These are phyloP conservation scores for Xestia sexstrigata DNA, from an alignment of 2,888 invertebrate species.

Conservation along the genomic window DNA sequence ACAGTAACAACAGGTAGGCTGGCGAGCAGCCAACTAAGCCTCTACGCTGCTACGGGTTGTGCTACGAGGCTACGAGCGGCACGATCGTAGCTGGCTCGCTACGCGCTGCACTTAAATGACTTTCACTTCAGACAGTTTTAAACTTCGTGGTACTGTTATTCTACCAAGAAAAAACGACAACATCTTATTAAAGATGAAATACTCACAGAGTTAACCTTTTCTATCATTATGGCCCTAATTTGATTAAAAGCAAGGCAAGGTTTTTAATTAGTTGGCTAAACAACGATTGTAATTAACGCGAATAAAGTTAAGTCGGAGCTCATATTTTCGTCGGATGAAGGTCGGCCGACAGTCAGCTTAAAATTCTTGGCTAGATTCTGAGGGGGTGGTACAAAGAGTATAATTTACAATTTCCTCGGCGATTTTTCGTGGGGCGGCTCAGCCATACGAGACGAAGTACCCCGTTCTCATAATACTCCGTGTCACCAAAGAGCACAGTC, in stretches of 20 bases:
- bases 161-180: slow-evolving; percentile 36
- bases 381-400: slow-evolving; percentile 39
- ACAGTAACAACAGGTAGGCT: slow-evolving; percentile 88
- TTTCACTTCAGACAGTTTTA: slow-evolving; percentile 72
- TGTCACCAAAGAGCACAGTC: slow-evolving; percentile 78
- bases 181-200: slow-evolving; percentile 37
- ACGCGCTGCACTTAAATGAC: slow-evolving; percentile 73
- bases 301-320: slow-evolving; percentile 62
- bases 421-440: slow-evolving; percentile 68
- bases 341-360: slow-evolving; percentile 50
- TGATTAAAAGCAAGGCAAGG: slow-evolving; percentile 59
- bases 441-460: slow-evolving; percentile 80
- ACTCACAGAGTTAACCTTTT: slow-evolving; percentile 56
- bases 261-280: slow-evolving; percentile 64
- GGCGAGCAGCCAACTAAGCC: slow-evolving; percentile 83
- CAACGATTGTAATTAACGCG: slow-evolving; percentile 62
- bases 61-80: slow-evolving; percentile 80
- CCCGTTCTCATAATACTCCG: slow-evolving; percentile 81
- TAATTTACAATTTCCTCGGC: slow-evolving; percentile 64
- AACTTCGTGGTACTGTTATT: slow-evolving; percentile 59
- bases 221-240: slow-evolving; percentile 56
- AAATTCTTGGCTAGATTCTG: slow-evolving; percentile 53
- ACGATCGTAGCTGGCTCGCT: slow-evolving; percentile 72
- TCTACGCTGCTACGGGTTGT: slow-evolving; percentile 77
- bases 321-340: slow-evolving; percentile 59